These are phyloP conservation scores for human (Homo sapiens) DNA, from an alignment of 2,113 vertebrate species.

Conservation along the genomic window GRCh38 chr9:80105501-80106000, in stretches of 20 bases:
- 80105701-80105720: too few species aligned
- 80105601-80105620: too few species aligned
- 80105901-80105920: background rate
- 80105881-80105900: background rate
- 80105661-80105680: too few species aligned
- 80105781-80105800: background rate
- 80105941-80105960: background rate
- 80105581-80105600: fast-evolving
- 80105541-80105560: fast-evolving
- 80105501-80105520: too few species aligned
- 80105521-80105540: too few species aligned
- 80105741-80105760: background rate
- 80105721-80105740: too few species aligned
- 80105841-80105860: constrained; percentile 9
- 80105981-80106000: background rate
- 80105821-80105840: background rate
- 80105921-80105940: background rate
- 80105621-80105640: too few species aligned
- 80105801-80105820: background rate
- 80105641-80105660: too few species aligned
- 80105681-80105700: too few species aligned
- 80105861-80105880: background rate
- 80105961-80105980: background rate
- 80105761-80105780: background rate
- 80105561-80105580: too few species aligned